phyloP scores from a whole-genome alignment of 2,888 invertebrate species.

The Listrodromus nycthemerus region DNA sequence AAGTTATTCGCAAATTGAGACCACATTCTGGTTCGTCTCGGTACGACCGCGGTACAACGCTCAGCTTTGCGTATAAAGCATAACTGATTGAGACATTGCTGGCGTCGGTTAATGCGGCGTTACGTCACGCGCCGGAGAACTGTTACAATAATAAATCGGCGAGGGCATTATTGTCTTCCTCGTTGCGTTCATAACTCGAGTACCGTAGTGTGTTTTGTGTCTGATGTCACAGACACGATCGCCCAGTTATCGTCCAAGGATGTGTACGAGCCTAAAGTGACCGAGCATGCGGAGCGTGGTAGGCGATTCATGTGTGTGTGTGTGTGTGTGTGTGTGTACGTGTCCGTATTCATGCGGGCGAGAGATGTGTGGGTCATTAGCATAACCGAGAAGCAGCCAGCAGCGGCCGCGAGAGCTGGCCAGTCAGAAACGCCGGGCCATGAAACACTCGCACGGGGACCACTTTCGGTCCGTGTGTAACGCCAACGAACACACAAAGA shows the following conservation, averaged over 20 bases:
- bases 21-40: constrained; percentile 64
- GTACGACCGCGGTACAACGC: constrained; percentile 54
- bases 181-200: constrained; percentile 68
- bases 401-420: constrained; percentile 61
- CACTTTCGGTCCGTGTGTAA: constrained; percentile 55
- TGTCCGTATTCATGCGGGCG: constrained; percentile 50
- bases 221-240: constrained; percentile 52
- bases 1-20: constrained; percentile 60
- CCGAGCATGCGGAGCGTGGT: constrained; percentile 22
- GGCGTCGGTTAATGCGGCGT: constrained; percentile 75
- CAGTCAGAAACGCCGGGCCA: constrained; percentile 55
- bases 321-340: constrained; percentile 8
- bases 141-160: constrained; percentile 80
- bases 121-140: constrained; percentile 75
- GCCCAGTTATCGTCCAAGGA: constrained; percentile 44
- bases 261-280: constrained; percentile 54
- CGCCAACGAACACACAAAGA: constrained; percentile 64
- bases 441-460: constrained; percentile 57
- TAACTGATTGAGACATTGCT: constrained; percentile 76
- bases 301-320: constrained; percentile 13
- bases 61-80: constrained; percentile 41
- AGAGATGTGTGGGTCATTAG: constrained; percentile 75
- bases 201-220: constrained; percentile 38
- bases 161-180: constrained; percentile 76
- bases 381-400: constrained; percentile 77